These are phyloP conservation scores for Diplosoma virens DNA, from an alignment of 23 tunicate species.

Conservation along the genomic window DNA sequence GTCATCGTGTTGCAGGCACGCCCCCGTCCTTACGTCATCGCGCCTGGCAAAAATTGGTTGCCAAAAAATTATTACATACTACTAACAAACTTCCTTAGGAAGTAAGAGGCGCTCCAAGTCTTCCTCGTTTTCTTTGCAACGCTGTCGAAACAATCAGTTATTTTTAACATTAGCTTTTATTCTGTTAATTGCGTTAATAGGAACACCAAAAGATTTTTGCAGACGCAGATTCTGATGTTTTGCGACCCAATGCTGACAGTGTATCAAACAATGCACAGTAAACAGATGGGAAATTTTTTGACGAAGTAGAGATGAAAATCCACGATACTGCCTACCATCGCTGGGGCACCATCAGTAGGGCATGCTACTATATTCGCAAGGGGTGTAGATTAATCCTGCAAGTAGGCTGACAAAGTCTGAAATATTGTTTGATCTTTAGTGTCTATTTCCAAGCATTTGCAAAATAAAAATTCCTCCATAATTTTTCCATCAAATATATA, in stretches of 20 bases:
- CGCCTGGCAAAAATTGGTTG: too few relatives aligned
- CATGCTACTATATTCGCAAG: slow-evolving; percentile 28
- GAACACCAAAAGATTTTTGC: slow-evolving; percentile 7
- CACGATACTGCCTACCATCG: slow-evolving; percentile 41
- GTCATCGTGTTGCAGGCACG: too few relatives aligned
- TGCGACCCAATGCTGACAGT: slow-evolving; percentile 28
- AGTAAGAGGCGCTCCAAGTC: too few relatives aligned
- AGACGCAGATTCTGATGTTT: slow-evolving; percentile 2
- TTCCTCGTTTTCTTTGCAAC: too few relatives aligned
- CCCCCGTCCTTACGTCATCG: too few relatives aligned
- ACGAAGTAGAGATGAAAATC: slow-evolving; percentile 16
- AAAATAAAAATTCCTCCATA: slow-evolving; percentile 34
- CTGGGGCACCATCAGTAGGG: slow-evolving; percentile 37
- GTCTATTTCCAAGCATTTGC: too few relatives aligned
- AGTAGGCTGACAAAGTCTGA: too few relatives aligned
- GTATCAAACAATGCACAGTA: slow-evolving; percentile 46
- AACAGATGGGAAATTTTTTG: background rate
- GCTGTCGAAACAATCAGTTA: slow-evolving; percentile 5
- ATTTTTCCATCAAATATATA: slow-evolving; percentile 15
- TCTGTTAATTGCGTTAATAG: slow-evolving; percentile 23
- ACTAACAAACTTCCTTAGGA: too few relatives aligned
- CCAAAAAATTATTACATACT: too few relatives aligned
- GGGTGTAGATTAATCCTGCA: slow-evolving; percentile 29
- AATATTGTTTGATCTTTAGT: too few relatives aligned
- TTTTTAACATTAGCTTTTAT: slow-evolving; percentile 9